Percentiles rank a stretch among this genome's conserved stretches.
Evolutionary conservation across 1,140 invertebrate genomes (phyloP).

Genomic region (Drosophila leontia): DNA sequence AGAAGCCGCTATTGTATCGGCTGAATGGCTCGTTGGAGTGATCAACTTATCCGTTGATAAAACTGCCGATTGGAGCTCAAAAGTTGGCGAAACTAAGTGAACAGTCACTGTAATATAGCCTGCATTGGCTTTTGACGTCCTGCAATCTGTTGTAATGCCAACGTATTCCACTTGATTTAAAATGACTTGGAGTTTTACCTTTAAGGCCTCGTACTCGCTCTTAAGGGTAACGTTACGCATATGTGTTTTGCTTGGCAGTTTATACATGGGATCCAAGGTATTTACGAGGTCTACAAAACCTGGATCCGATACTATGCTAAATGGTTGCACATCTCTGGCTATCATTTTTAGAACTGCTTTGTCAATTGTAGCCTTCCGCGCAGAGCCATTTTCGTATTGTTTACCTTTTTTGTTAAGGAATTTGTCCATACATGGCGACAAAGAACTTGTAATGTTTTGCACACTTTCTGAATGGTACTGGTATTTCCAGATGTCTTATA

Average conservation of each 20-base stretch:
- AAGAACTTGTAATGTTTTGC: neutral
- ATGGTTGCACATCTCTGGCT: too few relatives aligned
- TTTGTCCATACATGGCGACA: constrained; percentile 1
- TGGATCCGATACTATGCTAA: too few relatives aligned
- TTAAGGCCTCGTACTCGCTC: neutral
- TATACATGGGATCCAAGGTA: neutral
- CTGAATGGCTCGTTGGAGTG: too few relatives aligned
- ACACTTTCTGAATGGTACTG: neutral
- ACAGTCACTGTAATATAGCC: too few relatives aligned
- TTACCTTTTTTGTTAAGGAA: neutral
- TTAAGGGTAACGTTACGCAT: neutral
- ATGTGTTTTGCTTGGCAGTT: neutral
- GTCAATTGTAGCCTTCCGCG: neutral
- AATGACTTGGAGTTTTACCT: too few relatives aligned
- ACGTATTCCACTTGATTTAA: too few relatives aligned
- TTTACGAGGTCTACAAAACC: neutral
- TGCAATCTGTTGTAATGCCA: too few relatives aligned
- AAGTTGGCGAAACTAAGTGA: too few relatives aligned
- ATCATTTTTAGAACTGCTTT: neutral
- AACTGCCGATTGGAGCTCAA: too few relatives aligned
- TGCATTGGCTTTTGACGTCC: too few relatives aligned
- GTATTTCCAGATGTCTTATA: neutral
- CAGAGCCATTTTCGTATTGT: neutral
- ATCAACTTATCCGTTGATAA: too few relatives aligned
- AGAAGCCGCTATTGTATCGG: neutral